phyloP scores from a whole-genome alignment of 1,140 invertebrate genomes.

The Bombus haemorrhoidalis region DNA sequence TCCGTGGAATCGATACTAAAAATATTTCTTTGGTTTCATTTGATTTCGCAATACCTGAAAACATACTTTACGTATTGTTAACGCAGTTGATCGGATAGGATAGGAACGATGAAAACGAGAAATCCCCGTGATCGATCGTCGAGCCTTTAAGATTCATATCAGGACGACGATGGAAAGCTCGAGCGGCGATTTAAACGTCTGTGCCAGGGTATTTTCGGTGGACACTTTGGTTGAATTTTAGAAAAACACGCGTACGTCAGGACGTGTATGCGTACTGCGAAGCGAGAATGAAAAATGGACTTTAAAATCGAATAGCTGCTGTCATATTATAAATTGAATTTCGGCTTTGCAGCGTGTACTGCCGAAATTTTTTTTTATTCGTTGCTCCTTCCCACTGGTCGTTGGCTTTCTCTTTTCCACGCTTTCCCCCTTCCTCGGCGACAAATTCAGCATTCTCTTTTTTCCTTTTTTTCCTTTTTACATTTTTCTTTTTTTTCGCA shows the following conservation, averaged over 20 bases:
- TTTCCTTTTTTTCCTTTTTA: background rate
- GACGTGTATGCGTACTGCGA: slow-evolving; percentile 60
- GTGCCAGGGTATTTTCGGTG: slow-evolving; percentile 60
- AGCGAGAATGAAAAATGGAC: slow-evolving; percentile 77
- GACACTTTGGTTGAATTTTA: slow-evolving; percentile 68
- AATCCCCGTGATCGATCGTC: background rate
- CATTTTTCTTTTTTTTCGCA: slow-evolving; percentile 1
- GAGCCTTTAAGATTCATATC: slow-evolving; percentile 39
- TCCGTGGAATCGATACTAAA: background rate
- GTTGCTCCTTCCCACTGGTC: slow-evolving; percentile 45
- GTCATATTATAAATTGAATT: slow-evolving; percentile 81
- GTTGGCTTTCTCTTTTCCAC: slow-evolving; percentile 69
- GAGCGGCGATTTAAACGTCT: slow-evolving; percentile 60
- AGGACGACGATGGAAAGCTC: slow-evolving; percentile 25
- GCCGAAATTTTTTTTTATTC: slow-evolving; percentile 59
- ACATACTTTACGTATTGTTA: background rate
- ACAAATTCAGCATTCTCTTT: slow-evolving; percentile 62
- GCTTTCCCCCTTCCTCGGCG: slow-evolving; percentile 61
- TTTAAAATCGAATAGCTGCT: slow-evolving; percentile 79
- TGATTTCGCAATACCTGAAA: background rate
- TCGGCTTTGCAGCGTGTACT: slow-evolving; percentile 69
- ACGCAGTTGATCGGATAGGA: background rate
- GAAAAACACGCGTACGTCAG: slow-evolving; percentile 68
- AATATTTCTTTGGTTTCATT: background rate
- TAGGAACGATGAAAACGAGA: background rate